Base-by-base conservation (phyloP, 2,797 vertebrate species). In the Labeo calbasu region DNA sequence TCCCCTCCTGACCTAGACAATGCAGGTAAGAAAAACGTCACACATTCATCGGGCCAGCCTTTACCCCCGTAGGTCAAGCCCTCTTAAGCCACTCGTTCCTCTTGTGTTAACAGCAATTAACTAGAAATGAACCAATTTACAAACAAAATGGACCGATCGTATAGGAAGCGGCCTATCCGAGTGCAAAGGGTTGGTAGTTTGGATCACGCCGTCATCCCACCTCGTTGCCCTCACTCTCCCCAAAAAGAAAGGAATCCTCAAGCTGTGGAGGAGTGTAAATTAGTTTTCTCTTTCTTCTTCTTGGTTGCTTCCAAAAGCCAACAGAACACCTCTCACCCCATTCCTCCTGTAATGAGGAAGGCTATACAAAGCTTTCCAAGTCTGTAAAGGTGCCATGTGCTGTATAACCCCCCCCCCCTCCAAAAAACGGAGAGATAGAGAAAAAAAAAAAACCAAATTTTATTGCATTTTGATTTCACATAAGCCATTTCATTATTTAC, bases 21-120 rank as follows among this genome's bases (percentile, higher is more conserved):
- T 88, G 80, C 87, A 85, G 88, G 86, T 89, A 88, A 86, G 87
- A 86, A 89, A 89, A 89, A 89, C 81, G 87, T 91, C 90, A 88
- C 86, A 87, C 87, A 91, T 89, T 90, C 88, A 90, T 68, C 25
- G 36, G 77, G 53, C 72, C 71, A 90, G 84, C 87, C 90, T 90
- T 92, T 89, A 84, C 86, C 76, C 86, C 73, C n/a, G 40, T 72
- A 82, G 89, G 89, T 90, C 89, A 90, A 88, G 89, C 88, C 88
- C 87, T 87, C 84, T 87, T 91, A 89, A 89, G 87, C 85, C 88
- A 89, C 85, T 89, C 85, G 89, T 87, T 87, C 76, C 86, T 83
- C 87, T 86, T 84, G 86, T 79, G 87, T 88, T 92, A 89, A 91
- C 89, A 89, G 90, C 90, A 90, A 92, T 91, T 91, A 91, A 89